Evolutionary conservation across 1,140 invertebrate species (phyloP).

Genomic region (Sarcophaga bullata): DNA sequence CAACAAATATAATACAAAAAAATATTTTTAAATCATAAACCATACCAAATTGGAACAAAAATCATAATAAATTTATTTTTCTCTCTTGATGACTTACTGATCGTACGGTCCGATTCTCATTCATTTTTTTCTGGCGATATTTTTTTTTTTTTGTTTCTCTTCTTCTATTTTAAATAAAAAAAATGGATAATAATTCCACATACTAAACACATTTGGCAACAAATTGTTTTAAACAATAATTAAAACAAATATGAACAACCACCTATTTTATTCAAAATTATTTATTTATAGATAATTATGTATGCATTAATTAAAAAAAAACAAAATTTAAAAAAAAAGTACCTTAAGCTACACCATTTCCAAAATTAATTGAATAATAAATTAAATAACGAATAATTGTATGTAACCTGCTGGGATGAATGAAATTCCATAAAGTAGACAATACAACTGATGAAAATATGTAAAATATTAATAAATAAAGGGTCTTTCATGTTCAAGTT

Average conservation of each 20-base stretch:
- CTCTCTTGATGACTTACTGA: too few species aligned
- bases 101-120: neutral
- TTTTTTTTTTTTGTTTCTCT: neutral
- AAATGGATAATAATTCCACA: neutral
- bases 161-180: neutral
- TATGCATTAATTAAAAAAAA: constrained; percentile 7
- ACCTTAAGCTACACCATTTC: neutral
- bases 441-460: too few species aligned
- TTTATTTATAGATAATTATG: constrained; percentile 41
- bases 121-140: neutral
- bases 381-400: neutral
- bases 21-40: constrained; percentile 1
- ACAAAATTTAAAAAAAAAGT: neutral
- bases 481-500: too few species aligned
- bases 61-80: too few species aligned
- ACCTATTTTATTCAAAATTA: constrained; percentile 32
- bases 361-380: neutral
- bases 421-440: too few species aligned
- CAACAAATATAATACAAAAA: neutral
- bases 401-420: too few species aligned
- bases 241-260: constrained; percentile 12
- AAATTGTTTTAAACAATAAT: neutral
- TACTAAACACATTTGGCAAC: neutral
- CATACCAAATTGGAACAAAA: constrained; percentile 32
- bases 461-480: too few species aligned